Percentiles rank a stretch among this genome's conserved stretches.
Evolutionary conservation across 2,888 invertebrate genomes (phyloP).

Genomic region (Drosophila paramelanica): DNA sequence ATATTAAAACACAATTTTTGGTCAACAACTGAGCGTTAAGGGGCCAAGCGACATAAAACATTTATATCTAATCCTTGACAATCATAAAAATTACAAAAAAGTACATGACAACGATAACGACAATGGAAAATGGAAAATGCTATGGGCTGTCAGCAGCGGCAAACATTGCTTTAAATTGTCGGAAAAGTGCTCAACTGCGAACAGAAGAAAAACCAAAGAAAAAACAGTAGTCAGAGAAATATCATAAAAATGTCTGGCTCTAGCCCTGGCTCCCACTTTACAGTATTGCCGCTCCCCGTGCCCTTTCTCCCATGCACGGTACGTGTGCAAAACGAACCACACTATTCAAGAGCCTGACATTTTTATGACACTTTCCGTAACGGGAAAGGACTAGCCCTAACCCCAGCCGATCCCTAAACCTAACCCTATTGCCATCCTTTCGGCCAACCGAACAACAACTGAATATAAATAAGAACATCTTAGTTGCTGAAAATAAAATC

Average conservation of each 20-base stretch:
- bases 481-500: constrained; percentile 78
- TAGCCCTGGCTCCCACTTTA: constrained; percentile 48
- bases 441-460: constrained; percentile 24
- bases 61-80: constrained; percentile 82
- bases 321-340: constrained; percentile 74
- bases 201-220: constrained; percentile 37
- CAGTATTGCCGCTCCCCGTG: constrained; percentile 21
- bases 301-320: constrained; percentile 8
- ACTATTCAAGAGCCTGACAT: constrained; percentile 51
- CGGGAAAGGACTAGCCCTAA: constrained; percentile 54
- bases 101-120: constrained; percentile 63
- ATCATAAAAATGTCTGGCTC: constrained; percentile 70
- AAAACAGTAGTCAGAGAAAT: constrained; percentile 74
- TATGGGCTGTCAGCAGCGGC: constrained; percentile 65
- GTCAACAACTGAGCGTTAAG: constrained; percentile 37
- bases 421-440: constrained; percentile 36
- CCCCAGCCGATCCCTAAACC: not conserved
- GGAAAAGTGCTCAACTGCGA: constrained; percentile 63
- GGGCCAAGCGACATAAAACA: constrained; percentile 65
- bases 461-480: constrained; percentile 53
- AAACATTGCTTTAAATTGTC: constrained; percentile 78
- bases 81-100: constrained; percentile 77
- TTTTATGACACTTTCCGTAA: constrained; percentile 75
- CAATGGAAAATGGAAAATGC: constrained; percentile 52
- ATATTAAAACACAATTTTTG: constrained; percentile 80